These are phyloP conservation scores for Chironomus tentans DNA, from an alignment of 2,888 invertebrate species.

Conservation along the genomic window DNA sequence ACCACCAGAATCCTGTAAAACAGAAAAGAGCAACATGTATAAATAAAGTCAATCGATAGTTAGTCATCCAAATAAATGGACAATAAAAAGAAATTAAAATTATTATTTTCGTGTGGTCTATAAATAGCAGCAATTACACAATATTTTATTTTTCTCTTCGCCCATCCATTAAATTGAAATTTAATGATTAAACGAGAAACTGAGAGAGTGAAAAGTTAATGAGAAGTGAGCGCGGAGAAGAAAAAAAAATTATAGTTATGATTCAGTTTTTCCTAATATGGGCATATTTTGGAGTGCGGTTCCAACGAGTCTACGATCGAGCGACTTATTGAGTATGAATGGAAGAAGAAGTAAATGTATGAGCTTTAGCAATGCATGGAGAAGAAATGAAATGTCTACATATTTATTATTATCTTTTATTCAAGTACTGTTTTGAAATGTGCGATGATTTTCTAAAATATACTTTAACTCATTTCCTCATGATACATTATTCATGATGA, in stretches of 20 bases:
- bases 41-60: no score
- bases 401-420: background rate
- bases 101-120: background rate
- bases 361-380: background rate
- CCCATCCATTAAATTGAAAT: conserved; percentile 1
- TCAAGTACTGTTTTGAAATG: background rate
- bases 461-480: background rate
- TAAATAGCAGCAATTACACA: conserved; percentile 7
- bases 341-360: background rate
- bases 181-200: conserved; percentile 11
- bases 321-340: background rate
- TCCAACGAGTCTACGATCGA: conserved; percentile 9
- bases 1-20: conserved; percentile 20
- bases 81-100: background rate
- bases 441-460: background rate
- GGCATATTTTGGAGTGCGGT: conserved; percentile 11
- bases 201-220: background rate
- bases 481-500: conserved; percentile 6
- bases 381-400: background rate
- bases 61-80: background rate
- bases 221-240: background rate
- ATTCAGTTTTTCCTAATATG: conserved; percentile 17
- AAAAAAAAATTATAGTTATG: background rate
- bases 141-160: background rate
- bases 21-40: background rate